Evolutionary conservation across 1,140 invertebrate species (phyloP).

Genomic region (Tetramorium parvispinum): DNA sequence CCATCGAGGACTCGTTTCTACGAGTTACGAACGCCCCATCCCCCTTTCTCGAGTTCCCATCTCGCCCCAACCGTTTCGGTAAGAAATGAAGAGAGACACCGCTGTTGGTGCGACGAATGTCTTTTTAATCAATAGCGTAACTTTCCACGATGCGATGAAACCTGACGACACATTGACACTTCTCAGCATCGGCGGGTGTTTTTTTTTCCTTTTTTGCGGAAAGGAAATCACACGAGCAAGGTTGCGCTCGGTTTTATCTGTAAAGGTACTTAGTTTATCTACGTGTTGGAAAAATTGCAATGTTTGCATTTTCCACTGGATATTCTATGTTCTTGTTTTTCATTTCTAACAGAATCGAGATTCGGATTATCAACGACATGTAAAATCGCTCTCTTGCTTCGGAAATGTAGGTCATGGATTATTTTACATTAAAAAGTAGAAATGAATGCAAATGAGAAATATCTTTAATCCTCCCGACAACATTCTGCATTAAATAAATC

Average conservation of each 20-base stretch:
- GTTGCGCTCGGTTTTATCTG: not conserved
- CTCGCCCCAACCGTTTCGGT: not conserved
- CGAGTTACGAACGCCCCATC: not conserved
- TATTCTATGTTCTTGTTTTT: not conserved
- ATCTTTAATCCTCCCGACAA: not conserved
- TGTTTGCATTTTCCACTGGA: too few relatives aligned
- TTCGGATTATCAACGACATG: not conserved
- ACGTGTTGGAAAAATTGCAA: not conserved
- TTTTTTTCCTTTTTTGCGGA: not conserved
- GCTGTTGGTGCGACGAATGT: not conserved
- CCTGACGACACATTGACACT: not conserved
- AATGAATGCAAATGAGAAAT: not conserved
- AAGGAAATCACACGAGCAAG: not conserved
- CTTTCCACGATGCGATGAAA: not conserved
- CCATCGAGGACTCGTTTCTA: not conserved
- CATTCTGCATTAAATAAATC: not conserved
- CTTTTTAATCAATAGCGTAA: conserved; percentile 22
- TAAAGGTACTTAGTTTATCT: not conserved
- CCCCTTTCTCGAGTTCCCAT: not conserved
- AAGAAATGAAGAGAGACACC: not conserved
- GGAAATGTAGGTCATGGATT: not conserved
- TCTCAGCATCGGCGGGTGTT: not conserved
- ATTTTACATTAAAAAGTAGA: not conserved
- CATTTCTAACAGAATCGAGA: not conserved
- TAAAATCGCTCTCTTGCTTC: not conserved